Conservation (phyloP, 2,113 vertebrate species). For the Pomatorhinus ruficollis region DNA sequence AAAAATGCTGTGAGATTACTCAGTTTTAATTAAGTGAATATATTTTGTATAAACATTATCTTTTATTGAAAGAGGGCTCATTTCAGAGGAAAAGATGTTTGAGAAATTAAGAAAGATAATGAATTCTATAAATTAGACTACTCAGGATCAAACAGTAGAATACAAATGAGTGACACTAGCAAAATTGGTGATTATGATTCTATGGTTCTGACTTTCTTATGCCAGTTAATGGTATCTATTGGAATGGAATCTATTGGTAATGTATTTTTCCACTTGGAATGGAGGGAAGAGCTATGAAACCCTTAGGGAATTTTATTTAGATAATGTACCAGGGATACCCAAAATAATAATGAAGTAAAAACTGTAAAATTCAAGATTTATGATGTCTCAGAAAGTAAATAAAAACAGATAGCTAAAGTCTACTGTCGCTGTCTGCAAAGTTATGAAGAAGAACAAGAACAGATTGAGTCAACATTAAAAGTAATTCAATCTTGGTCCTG, state of each 20-base stretch:
- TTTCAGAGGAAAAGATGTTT: not conserved
- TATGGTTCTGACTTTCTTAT: not conserved
- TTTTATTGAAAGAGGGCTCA: not conserved
- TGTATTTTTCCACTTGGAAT: not conserved
- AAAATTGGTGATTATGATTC: not conserved
- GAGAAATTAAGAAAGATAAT: not conserved
- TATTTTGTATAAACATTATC: not conserved
- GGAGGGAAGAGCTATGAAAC: not conserved
- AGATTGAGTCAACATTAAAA: constrained; percentile 6
- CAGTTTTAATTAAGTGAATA: constrained; percentile 5
- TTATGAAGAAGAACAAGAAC: not conserved
- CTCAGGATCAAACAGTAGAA: not conserved
- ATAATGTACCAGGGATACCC: not conserved
- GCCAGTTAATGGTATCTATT: not conserved
- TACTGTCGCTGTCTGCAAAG: not conserved
- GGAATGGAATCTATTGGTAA: not conserved
- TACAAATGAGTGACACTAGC: not conserved
- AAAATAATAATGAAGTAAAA: not conserved
- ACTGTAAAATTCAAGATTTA: not conserved
- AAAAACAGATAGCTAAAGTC: not conserved
- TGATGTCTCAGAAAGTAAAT: not conserved
- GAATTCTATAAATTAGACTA: not conserved
- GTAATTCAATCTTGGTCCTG: not conserved
- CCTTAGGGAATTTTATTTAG: not conserved
- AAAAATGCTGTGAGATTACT: not conserved